These are phyloP conservation scores for Chymomyza costata DNA, from an alignment of 1,140 invertebrate genomes.

Conservation along the genomic window DNA sequence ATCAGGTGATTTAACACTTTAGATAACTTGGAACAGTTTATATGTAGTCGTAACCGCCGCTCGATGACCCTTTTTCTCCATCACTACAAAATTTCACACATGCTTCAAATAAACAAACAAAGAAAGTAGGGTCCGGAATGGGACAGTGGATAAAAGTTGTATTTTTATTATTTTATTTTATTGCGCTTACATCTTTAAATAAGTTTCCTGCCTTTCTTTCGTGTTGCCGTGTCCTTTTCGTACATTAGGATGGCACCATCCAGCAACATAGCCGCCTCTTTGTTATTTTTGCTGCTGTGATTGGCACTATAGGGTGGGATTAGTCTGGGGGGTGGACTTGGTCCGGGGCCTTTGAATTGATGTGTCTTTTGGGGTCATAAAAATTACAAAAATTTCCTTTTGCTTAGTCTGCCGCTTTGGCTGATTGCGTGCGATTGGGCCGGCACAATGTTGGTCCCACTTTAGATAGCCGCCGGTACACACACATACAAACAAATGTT, in stretches of 20 bases:
- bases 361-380: slow-evolving; percentile 72
- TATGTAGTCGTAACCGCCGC: slow-evolving; percentile 40
- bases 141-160: slow-evolving; percentile 49
- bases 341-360: slow-evolving; percentile 54
- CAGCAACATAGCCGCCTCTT: too few relatives aligned
- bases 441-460: slow-evolving; percentile 21
- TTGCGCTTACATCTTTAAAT: slow-evolving; percentile 71
- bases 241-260: too few relatives aligned
- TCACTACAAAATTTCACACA: slow-evolving; percentile 1
- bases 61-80: background rate
- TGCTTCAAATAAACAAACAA: slow-evolving; percentile 16
- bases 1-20: slow-evolving; percentile 75
- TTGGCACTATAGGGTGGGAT: too few relatives aligned
- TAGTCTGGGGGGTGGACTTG: too few relatives aligned
- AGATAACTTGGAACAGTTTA: slow-evolving; percentile 71
- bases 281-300: slow-evolving; percentile 6
- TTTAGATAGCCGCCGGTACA: slow-evolving; percentile 48
- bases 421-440: slow-evolving; percentile 59
- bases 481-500: too few relatives aligned
- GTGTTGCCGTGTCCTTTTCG: background rate
- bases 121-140: slow-evolving; percentile 7
- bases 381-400: slow-evolving; percentile 62
- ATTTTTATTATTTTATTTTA: slow-evolving; percentile 73
- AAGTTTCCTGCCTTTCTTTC: slow-evolving; percentile 46
- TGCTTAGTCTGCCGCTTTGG: slow-evolving; percentile 36